A percentile compares a stretch with the other conserved stretches of the same genome.
phyloP scores from a whole-genome alignment of 2,113 vertebrate genomes.

The Rousettus leschenaultii region DNA sequence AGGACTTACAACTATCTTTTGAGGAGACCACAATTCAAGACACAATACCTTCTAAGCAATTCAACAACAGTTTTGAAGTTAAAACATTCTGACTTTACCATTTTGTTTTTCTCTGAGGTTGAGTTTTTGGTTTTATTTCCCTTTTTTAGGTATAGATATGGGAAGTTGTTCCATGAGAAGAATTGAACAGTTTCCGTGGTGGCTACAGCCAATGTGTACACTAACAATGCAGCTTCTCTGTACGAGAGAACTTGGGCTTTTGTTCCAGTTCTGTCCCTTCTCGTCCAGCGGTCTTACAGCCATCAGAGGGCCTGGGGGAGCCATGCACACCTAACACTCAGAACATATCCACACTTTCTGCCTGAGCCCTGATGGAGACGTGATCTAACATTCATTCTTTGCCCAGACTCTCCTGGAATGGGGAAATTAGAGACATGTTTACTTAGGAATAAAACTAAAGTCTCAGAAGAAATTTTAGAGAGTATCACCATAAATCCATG shows the following conservation, averaged over 20 bases:
- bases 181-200: slow-evolving; percentile 29
- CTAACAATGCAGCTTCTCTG: slow-evolving; percentile 33
- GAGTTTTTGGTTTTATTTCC: slow-evolving; percentile 56
- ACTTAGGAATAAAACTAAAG: background rate
- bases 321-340: background rate
- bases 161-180: slow-evolving; percentile 66
- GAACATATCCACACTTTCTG: background rate
- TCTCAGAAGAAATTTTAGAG: background rate
- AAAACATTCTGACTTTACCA: background rate
- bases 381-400: background rate
- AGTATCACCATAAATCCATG: background rate
- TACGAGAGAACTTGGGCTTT: background rate
- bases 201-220: background rate
- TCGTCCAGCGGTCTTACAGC: background rate
- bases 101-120: background rate
- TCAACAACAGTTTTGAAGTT: background rate
- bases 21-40: background rate
- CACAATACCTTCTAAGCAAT: background rate
- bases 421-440: background rate
- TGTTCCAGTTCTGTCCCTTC: background rate
- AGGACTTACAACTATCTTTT: background rate
- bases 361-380: background rate
- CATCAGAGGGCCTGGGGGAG: background rate
- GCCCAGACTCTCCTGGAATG: background rate
- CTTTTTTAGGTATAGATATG: slow-evolving; percentile 65